phyloP scores from a whole-genome alignment of 2,113 vertebrate genomes.

The Irena cyanogastra region DNA sequence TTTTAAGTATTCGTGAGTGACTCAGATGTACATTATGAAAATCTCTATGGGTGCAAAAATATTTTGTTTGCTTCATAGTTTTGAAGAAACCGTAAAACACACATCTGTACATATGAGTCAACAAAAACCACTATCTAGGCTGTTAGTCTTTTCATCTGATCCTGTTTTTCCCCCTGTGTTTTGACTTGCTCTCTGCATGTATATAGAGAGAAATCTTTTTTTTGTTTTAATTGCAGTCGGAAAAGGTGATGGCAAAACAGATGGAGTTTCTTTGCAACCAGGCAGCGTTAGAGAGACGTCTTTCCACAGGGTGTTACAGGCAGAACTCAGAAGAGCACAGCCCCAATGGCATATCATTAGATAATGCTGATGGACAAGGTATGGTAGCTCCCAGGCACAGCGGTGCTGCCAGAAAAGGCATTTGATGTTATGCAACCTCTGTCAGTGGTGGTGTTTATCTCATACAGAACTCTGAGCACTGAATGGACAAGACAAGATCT shows the following conservation, averaged over 20 bases:
- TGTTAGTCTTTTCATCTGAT: constrained; percentile 45
- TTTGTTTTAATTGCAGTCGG: constrained; percentile 79
- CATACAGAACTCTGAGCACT: not conserved
- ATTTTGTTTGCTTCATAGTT: constrained; percentile 60
- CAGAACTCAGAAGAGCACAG: constrained; percentile 81
- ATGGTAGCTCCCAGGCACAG: not conserved
- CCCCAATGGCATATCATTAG: constrained; percentile 77
- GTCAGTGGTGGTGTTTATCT: not conserved
- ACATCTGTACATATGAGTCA: constrained; percentile 64
- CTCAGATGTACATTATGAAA: constrained; percentile 38
- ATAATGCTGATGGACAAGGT: constrained; percentile 80
- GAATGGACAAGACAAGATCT: constrained; percentile 39
- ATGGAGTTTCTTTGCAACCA: constrained; percentile 92
- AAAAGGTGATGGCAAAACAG: constrained; percentile 88
- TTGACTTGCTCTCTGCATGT: not conserved
- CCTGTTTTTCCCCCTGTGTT: constrained; percentile 26
- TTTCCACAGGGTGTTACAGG: constrained; percentile 79
- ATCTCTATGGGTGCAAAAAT: constrained; percentile 64
- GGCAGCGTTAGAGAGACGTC: constrained; percentile 85
- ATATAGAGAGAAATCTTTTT: not conserved
- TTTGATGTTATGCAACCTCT: not conserved
- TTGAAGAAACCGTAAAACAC: constrained; percentile 43
- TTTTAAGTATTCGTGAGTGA: constrained; percentile 34
- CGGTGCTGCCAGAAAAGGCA: not conserved
- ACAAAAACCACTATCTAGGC: constrained; percentile 44